Percentiles rank a stretch among this genome's conserved stretches.
phyloP scores from a whole-genome alignment of 2,888 invertebrate genomes.

The Baronia brevicornis region DNA sequence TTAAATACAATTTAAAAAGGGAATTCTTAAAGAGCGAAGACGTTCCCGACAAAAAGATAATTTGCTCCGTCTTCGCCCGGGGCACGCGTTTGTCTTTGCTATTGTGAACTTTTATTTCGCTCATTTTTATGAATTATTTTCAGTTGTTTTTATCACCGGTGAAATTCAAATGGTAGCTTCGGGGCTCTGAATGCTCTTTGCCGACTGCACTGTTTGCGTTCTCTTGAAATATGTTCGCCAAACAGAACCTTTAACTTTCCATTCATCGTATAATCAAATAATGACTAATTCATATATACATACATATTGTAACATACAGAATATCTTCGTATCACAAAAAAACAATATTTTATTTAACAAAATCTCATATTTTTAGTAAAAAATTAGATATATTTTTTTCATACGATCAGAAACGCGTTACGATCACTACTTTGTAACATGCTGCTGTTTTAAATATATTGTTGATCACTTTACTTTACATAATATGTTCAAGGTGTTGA shows the following conservation, averaged over 20 bases:
- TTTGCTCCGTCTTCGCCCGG: slow-evolving; percentile 49
- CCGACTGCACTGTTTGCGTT: slow-evolving; percentile 23
- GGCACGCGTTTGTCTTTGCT: slow-evolving; percentile 68
- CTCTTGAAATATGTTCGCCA: slow-evolving; percentile 17
- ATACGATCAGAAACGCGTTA: too few relatives aligned
- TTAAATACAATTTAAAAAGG: slow-evolving; percentile 69
- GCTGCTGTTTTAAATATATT: too few relatives aligned
- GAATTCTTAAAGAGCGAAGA: slow-evolving; percentile 72
- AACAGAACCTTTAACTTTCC: slow-evolving; percentile 18
- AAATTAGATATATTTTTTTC: too few relatives aligned
- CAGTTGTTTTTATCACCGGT: slow-evolving; percentile 63
- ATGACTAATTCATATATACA: too few relatives aligned
- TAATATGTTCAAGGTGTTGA: too few relatives aligned
- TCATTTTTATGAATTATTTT: slow-evolving; percentile 70
- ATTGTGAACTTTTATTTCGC: slow-evolving; percentile 69
- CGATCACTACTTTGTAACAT: too few relatives aligned
- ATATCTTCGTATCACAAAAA: too few relatives aligned
- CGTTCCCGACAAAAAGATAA: slow-evolving; percentile 64
- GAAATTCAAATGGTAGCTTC: slow-evolving; percentile 47
- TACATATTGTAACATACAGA: too few relatives aligned
- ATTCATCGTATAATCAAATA: too few relatives aligned
- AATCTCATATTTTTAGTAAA: too few relatives aligned
- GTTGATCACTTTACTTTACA: too few relatives aligned
- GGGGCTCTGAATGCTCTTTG: slow-evolving; percentile 34
- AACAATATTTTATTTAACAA: too few relatives aligned